phyloP scores from a whole-genome alignment of 2,797 vertebrate genomes.

The Babyrousa celebensis region DNA sequence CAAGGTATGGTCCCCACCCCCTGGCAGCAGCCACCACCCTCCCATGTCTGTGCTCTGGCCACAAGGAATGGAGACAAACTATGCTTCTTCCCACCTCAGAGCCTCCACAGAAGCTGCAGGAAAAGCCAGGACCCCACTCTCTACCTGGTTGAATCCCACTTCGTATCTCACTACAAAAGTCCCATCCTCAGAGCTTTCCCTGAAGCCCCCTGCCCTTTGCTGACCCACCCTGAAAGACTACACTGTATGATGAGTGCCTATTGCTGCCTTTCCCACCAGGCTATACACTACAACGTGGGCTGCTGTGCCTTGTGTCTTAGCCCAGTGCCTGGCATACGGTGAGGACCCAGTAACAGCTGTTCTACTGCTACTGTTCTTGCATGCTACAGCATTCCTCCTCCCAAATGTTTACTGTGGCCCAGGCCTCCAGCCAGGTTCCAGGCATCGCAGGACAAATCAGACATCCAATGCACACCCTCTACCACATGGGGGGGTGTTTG shows the following conservation, averaged over 20 bases:
- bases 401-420: neutral
- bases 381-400: neutral
- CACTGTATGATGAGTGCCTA: neutral
- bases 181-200: neutral
- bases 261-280: neutral
- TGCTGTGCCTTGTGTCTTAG: neutral
- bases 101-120: neutral
- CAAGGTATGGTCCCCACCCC: neutral
- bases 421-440: neutral
- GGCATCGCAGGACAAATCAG: neutral
- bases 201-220: fast-evolving
- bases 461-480: neutral
- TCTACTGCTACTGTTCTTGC: neutral
- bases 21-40: neutral
- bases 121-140: neutral
- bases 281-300: neutral
- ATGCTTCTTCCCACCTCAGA: neutral
- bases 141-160: neutral
- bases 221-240: neutral
- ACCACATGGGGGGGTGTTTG: neutral
- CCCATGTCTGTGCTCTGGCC: neutral
- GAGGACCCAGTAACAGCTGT: neutral
- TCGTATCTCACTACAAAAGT: neutral
- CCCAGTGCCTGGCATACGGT: neutral
- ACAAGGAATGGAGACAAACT: neutral